Evolutionary conservation across 2,888 invertebrate genomes (phyloP), one percentile per base, ranked within the genome.

Genomic region (Apamea monoglypha): DNA sequence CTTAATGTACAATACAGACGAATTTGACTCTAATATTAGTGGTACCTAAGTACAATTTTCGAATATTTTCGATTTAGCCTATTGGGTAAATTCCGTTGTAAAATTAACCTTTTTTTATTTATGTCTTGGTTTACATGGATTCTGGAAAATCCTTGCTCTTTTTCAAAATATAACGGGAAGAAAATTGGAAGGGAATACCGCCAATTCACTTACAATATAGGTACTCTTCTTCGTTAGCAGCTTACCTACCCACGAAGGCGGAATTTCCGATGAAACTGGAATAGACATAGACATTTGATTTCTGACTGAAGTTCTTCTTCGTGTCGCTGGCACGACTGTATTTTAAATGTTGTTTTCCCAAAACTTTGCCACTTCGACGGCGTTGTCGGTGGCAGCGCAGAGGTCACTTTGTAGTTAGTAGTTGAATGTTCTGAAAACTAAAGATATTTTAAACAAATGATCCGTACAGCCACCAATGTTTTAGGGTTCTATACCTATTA

Each of bases 1-100:
- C 68, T 67, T 86, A 80, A 86, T 85, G 78, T 78, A 81, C 76
- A 87, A 77, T 79, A 85, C 88, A 71, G 78, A 80, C 25, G 81
- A 78, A 85, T 86, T 85, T 78, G 21, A 63, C 70, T 73, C 71
- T 85, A 81, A 73, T 78, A 68, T 83, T 80, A 56, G 32, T 40
- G 25, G 36, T 36, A 78, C n/a, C n/a, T 44, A 44, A 50, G 61
- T 18, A 36, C 71, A 71, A 25, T 47, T 67, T 70, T 29, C 36
- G 16, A 50, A 66, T 70, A 44, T 47, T 68, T 25, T 53, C 4
- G 53, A 16, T 29, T 56, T 40, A 18, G 29, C n/a, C 2, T 63
- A n/a, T 29, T 64, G 6, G 16, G 25, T 32, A n/a, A n/a, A 64
- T 53, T 53, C 18, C 40, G 3, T n/a, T 53, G 21, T n/a, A n/a